These are phyloP conservation scores for Apeira syringaria DNA, from an alignment of 2,888 invertebrate species.

Conservation along the genomic window DNA sequence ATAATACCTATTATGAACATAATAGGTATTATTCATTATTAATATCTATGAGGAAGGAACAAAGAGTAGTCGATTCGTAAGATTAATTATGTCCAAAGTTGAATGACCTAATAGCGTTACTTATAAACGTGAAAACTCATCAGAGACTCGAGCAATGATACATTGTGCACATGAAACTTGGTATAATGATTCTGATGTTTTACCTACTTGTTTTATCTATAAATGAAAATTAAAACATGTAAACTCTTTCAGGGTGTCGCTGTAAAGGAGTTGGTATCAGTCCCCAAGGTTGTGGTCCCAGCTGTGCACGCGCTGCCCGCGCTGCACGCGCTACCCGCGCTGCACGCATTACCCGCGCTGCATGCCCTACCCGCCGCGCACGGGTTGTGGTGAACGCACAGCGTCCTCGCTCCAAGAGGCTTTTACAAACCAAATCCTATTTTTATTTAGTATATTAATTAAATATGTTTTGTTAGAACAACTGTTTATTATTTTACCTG, in stretches of 20 bases:
- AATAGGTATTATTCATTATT: too few relatives aligned
- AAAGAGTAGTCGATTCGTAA: too few relatives aligned
- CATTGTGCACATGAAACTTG: too few relatives aligned
- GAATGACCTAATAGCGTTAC: too few relatives aligned
- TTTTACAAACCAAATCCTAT: conserved; percentile 8
- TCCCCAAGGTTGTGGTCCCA: conserved; percentile 50
- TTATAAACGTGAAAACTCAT: too few relatives aligned
- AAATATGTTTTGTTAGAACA: conserved; percentile 7
- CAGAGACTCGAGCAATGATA: too few relatives aligned
- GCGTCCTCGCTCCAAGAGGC: background rate
- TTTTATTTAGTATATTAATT: conserved; percentile 4
- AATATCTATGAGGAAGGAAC: too few relatives aligned
- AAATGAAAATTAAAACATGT: background rate
- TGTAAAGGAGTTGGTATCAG: conserved; percentile 39
- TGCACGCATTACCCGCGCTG: conserved; percentile 3
- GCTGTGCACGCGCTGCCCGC: conserved; percentile 49
- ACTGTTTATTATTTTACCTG: background rate
- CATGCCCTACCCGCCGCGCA: conserved; percentile 2
- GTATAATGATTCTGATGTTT: too few relatives aligned
- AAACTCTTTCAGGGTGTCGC: conserved; percentile 1
- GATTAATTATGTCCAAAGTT: too few relatives aligned
- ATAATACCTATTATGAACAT: too few relatives aligned
- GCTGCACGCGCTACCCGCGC: conserved; percentile 36
- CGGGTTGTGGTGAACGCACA: conserved; percentile 9
- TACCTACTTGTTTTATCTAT: too few relatives aligned